phyloP scores from a whole-genome alignment of 2,888 invertebrate genomes.

The Leptothorax acervorum region DNA sequence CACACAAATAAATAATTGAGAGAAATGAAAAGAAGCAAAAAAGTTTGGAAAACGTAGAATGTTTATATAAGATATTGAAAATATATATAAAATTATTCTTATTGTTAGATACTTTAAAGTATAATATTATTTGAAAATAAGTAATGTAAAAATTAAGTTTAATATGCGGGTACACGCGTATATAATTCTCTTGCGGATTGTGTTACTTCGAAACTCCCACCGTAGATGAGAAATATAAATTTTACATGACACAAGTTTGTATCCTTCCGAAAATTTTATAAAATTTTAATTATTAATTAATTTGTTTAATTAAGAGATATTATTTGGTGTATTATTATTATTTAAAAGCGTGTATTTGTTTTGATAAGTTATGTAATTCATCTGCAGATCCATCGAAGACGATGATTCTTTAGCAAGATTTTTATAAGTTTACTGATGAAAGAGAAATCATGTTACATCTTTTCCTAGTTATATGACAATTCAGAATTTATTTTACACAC shows the following conservation, averaged over 20 bases:
- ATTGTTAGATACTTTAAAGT: neutral
- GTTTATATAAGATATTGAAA: neutral
- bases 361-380: neutral
- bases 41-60: neutral
- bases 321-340: neutral
- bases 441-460: neutral
- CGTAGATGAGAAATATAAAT: neutral
- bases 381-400: neutral
- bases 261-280: neutral
- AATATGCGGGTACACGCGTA: neutral
- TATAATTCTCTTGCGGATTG: neutral
- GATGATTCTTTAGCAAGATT: neutral
- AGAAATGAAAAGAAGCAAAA: neutral
- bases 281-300: slow-evolving; percentile 6
- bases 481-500: neutral
- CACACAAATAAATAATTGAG: slow-evolving; percentile 20
- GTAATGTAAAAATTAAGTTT: neutral
- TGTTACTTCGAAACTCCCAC: neutral
- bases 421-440: neutral
- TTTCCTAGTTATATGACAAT: neutral
- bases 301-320: neutral
- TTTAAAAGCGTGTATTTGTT: neutral
- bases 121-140: neutral
- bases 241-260: neutral
- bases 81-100: neutral